phyloP scores from a whole-genome alignment of 2,888 invertebrate species.

The Synergus umbraculus region DNA sequence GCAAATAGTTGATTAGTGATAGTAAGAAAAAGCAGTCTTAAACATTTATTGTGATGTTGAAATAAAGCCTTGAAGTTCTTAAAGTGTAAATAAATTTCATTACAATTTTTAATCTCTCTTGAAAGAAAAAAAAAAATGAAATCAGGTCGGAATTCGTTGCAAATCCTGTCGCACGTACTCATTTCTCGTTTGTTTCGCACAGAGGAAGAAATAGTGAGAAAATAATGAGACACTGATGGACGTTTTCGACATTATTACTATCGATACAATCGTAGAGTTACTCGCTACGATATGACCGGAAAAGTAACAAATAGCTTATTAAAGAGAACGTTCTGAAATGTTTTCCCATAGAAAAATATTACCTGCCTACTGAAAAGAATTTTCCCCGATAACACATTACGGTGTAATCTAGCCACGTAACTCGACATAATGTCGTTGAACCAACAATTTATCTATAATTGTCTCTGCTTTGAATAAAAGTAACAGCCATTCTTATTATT shows the following conservation, averaged over 20 bases:
- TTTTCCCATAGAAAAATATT: not conserved
- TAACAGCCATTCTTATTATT: not conserved
- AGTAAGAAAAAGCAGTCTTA: conserved; percentile 6
- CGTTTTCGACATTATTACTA: conserved; percentile 33
- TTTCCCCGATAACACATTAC: not conserved
- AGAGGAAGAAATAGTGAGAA: conserved; percentile 33
- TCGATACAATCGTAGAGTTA: conserved; percentile 14
- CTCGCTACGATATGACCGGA: not conserved
- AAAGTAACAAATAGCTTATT: not conserved
- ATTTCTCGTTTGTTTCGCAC: conserved; percentile 34
- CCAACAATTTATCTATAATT: conserved; percentile 19
- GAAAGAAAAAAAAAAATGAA: conserved; percentile 20
- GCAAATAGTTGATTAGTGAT: not conserved
- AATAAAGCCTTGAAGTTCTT: conserved; percentile 30
- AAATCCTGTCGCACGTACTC: conserved; percentile 41
- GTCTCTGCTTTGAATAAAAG: conserved; percentile 3
- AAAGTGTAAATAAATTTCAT: conserved; percentile 29
- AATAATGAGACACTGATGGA: conserved; percentile 38
- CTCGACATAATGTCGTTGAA: conserved; percentile 15
- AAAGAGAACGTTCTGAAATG: not conserved
- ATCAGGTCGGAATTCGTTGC: conserved; percentile 36
- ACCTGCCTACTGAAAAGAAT: not conserved
- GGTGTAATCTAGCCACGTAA: not conserved
- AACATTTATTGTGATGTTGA: conserved; percentile 10
- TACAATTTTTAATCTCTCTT: conserved; percentile 37